phyloP scores from a whole-genome alignment of 2,797 vertebrate species.

The Hoplostethus atlanticus region DNA sequence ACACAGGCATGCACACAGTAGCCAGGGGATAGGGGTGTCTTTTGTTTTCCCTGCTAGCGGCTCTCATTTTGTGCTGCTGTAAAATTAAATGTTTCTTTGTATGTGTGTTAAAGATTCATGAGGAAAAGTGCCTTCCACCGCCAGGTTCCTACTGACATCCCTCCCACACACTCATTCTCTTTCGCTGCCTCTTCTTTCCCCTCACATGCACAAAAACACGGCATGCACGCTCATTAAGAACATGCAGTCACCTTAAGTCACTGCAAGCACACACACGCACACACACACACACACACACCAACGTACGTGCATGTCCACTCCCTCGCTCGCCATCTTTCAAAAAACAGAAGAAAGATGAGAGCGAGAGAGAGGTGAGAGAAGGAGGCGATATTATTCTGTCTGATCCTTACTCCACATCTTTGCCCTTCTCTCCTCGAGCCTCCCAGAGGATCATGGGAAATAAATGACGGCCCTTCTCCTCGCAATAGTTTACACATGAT shows the following conservation, averaged over 20 bases:
- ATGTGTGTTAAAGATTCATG: slow-evolving; percentile 73
- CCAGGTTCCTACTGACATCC: slow-evolving; percentile 58
- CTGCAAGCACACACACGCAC: background rate
- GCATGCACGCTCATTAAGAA: background rate
- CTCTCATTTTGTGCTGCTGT: slow-evolving; percentile 60
- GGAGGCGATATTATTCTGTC: slow-evolving; percentile 70
- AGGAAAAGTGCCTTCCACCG: slow-evolving; percentile 51
- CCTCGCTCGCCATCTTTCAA: slow-evolving; percentile 42
- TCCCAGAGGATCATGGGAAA: slow-evolving; percentile 75
- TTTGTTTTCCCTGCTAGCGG: slow-evolving; percentile 49
- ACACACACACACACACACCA: background rate
- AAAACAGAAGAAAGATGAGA: slow-evolving; percentile 38
- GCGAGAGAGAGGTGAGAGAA: slow-evolving; percentile 52
- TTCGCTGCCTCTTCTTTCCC: slow-evolving; percentile 26
- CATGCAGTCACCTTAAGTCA: background rate
- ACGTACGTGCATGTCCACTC: background rate
- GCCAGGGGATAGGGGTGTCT: slow-evolving; percentile 39
- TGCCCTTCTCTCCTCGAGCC: slow-evolving; percentile 47
- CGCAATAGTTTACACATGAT: slow-evolving; percentile 81
- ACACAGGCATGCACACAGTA: slow-evolving; percentile 23
- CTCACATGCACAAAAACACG: slow-evolving; percentile 7
- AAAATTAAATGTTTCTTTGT: slow-evolving; percentile 66
- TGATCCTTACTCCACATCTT: slow-evolving; percentile 65
- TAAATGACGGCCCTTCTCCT: slow-evolving; percentile 71
- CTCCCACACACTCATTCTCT: slow-evolving; percentile 64